Evolutionary conservation across 2,113 vertebrate genomes (phyloP).

Genomic region (Opisthocomus hoazin): DNA sequence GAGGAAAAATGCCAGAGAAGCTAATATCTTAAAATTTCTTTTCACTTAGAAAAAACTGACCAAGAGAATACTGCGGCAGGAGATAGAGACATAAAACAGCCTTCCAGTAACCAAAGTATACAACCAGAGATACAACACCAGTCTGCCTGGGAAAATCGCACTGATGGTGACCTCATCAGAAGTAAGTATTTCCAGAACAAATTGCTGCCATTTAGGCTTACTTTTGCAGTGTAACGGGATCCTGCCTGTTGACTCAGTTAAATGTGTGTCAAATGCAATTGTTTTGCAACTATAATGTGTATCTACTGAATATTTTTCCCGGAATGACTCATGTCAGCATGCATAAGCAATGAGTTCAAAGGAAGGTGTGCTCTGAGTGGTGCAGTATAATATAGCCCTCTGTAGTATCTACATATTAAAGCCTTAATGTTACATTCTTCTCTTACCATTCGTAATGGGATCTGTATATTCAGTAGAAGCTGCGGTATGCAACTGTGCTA

Average conservation of each 20-base stretch:
- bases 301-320: slow-evolving; percentile 22
- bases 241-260: slow-evolving; percentile 13
- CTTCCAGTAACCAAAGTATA: slow-evolving; percentile 62
- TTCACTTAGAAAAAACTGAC: slow-evolving; percentile 78
- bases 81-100: slow-evolving; percentile 56
- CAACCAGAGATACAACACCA: slow-evolving; percentile 70
- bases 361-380: neutral
- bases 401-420: neutral
- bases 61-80: slow-evolving; percentile 57
- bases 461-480: neutral
- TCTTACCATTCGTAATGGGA: neutral
- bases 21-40: slow-evolving; percentile 8
- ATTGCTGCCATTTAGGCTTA: slow-evolving; percentile 13
- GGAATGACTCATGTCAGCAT: neutral
- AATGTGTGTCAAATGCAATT: slow-evolving; percentile 47
- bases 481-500: neutral
- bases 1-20: neutral
- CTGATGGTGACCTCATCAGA: slow-evolving; percentile 80
- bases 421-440: neutral
- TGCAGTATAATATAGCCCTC: neutral
- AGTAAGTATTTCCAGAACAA: slow-evolving; percentile 81
- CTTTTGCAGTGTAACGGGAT: neutral
- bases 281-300: neutral
- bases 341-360: neutral
- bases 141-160: slow-evolving; percentile 67